Evolutionary conservation across 2,888 invertebrate species (phyloP).

Genomic region (Drosophila flavopinicola): DNA sequence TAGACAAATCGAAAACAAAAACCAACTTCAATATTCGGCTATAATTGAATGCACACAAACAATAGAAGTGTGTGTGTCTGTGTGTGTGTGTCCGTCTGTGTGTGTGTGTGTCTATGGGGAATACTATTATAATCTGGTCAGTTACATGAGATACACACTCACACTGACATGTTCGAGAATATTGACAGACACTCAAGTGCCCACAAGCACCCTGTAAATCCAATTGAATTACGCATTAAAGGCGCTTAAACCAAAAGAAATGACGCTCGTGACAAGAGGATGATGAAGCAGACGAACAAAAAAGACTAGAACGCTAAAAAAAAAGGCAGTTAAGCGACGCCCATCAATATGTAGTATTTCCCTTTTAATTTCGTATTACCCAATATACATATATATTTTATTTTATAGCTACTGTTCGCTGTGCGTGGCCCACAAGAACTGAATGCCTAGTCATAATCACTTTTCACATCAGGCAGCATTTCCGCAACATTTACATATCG

Average conservation of each 20-base stretch:
- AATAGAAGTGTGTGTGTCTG: constrained; percentile 27
- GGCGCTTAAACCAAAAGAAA: constrained; percentile 75
- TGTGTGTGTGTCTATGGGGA: too few species aligned
- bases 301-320: constrained; percentile 6
- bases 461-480: constrained; percentile 61
- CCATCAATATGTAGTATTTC: constrained; percentile 58
- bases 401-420: constrained; percentile 50
- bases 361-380: constrained; percentile 72
- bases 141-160: constrained; percentile 38
- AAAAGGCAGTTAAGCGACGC: constrained; percentile 18
- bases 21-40: constrained; percentile 69
- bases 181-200: constrained; percentile 78
- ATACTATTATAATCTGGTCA: constrained; percentile 76
- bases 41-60: constrained; percentile 76
- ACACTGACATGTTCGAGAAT: constrained; percentile 29
- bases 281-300: constrained; percentile 5
- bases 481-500: constrained; percentile 74
- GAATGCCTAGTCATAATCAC: constrained; percentile 62
- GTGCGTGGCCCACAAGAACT: constrained; percentile 27
- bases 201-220: constrained; percentile 77
- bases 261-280: constrained; percentile 48
- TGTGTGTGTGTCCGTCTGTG: constrained; percentile 25
- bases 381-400: too few species aligned
- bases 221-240: constrained; percentile 78
- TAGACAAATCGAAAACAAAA: constrained; percentile 76